Conservation (phyloP, 2,888 invertebrate genomes). For the Agrypnus murinus region DNA sequence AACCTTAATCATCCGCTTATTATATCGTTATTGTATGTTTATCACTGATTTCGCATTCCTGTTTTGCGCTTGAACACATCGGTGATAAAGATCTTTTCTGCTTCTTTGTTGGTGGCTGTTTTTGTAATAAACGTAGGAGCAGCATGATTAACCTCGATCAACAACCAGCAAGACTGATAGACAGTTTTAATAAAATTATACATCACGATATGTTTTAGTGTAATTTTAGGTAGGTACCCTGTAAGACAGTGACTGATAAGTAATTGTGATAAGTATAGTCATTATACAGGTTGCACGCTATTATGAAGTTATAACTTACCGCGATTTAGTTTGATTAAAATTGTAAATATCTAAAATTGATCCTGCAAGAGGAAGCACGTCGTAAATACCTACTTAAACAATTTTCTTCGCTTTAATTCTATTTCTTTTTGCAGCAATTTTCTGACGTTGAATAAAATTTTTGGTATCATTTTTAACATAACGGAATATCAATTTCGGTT, state of each 20-base stretch:
- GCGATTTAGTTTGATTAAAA: conserved; percentile 25
- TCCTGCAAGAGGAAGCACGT: conserved; percentile 13
- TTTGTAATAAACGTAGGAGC: neutral
- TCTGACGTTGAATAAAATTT: neutral
- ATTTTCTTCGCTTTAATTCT: neutral
- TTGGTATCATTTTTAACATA: neutral
- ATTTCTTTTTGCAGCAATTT: neutral
- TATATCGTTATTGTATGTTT: conserved; percentile 60
- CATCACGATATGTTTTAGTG: neutral
- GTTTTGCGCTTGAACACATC: conserved; percentile 38
- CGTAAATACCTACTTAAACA: conserved; percentile 6
- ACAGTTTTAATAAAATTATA: no score
- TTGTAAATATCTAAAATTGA: conserved; percentile 19
- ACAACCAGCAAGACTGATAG: no score
- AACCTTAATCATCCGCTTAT: conserved; percentile 62
- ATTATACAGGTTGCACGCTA: conserved; percentile 17
- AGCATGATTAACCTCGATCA: conserved; percentile 21
- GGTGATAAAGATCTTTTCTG: conserved; percentile 41
- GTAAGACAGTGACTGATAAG: conserved; percentile 38
- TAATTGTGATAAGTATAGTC: conserved; percentile 41
- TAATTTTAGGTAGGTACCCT: conserved; percentile 22
- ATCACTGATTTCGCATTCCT: conserved; percentile 55
- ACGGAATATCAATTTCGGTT: neutral
- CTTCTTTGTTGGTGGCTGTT: conserved; percentile 48
- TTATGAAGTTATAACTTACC: conserved; percentile 29